Evolutionary conservation across 2,797 vertebrate species (phyloP), one percentile per base, ranked within the genome.

Genomic region (Macropus fuliginosus): DNA sequence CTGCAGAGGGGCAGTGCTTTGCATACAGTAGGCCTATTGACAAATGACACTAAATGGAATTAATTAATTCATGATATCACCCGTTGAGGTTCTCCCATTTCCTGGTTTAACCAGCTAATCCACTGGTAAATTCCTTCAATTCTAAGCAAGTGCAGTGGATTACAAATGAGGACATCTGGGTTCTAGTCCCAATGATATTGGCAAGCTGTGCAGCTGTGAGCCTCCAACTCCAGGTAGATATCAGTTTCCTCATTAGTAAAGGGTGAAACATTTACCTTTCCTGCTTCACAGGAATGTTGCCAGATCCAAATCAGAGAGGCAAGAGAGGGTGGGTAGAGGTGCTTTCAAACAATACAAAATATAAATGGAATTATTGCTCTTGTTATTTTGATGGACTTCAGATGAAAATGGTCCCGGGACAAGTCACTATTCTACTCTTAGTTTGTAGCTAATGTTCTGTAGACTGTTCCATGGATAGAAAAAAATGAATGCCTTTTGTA

Each of bases 281-380:
- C 10, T 5, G 10, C 29, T 92, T 92, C 3, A 92, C 4, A 31
- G 52, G 14, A 56, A 0, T 4, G 29, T 92, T 27, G n/a, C 16
- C 13, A 54, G 57, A 31, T 40, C 54, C 54, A 54, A 55, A 13
- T 29, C 56, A 90, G 59, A 81, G 14, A 12, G 57, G 50, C 40
- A 74, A 59, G 1, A 34, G 52, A 91, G 34, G n/a, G n/a, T n/a
- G 28, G 34, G 56, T 11, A 8, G 2, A 21, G 54, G 18, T 29
- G 54, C 74, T 93, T 81, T 92, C 55, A 40, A 96, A 54, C 59
- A 31, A 34, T 0, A 13, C 24, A 94, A 50, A 95, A 90, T 34
- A 90, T 40, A 54, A 74, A 95, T 21, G 52, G 56, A 87, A 81
- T 81, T 81, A 40, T 3, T 40, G 14, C n/a, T 66, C 34, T 74